Base-by-base conservation (phyloP, 2,113 vertebrate species). In the Oceanodroma tethys region DNA sequence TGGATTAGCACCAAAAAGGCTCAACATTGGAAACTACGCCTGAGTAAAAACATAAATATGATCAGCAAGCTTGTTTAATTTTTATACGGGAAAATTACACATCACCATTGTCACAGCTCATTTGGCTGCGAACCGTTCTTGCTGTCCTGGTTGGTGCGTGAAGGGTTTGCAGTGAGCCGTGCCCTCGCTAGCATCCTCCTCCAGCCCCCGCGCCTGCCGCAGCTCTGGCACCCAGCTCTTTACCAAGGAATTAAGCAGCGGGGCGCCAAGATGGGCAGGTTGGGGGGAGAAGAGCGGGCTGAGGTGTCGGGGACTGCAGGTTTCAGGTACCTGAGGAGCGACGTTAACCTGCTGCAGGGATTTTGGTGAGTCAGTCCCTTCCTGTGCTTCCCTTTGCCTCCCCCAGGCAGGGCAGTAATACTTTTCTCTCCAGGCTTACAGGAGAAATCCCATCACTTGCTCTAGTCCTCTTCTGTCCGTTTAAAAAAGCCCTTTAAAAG, bases 71-170 rank as follows among this genome's bases (percentile, higher is more conserved):
- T 74, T 22, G 58, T 59, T 66, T 62, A 6, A 34, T 45, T 88
- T 81, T 81, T 40, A 17, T 13, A 27, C 4, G 0, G 56, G 59
- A 43, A 55, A 50, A 71, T 71, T 16, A 16, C 6, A 0, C n/a
- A 2, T 58, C 2, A 0, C 40, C 13, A 0, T 36, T 40, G 23
- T 66, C 68, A 8, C 78, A 40, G 55, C 66, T 88, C 32, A 0
- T 45, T 66, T 16, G n/a, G 56, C 50, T 84, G 81, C 40, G 0
- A 4, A 3, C 21, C 5, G 10, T 70, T 34, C 66, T 27, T 65
- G 76, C 63, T 13, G 20, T 26, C 38, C 0, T 18, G 2, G 38
- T 34, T 50, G 67, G 34, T 8, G 13, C 4, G 4, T 6, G 79
- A 19, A 22, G 70, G 84, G 47, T 73, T 81, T 67, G 68, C 59